phyloP scores from a whole-genome alignment of 2,888 invertebrate species.

The Trachelus troglodyta region DNA sequence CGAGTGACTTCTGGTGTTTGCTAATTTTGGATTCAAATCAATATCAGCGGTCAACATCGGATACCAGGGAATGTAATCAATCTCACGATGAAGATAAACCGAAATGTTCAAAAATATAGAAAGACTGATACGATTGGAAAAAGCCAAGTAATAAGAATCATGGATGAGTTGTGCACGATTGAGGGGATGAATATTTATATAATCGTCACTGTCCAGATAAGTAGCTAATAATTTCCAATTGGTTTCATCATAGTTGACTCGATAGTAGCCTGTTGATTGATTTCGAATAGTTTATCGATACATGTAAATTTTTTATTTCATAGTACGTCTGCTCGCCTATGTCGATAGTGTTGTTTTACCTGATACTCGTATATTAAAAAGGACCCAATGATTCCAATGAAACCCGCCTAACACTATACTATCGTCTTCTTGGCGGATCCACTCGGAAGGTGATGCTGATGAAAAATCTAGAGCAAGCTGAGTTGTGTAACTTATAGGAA shows the following conservation, averaged over 20 bases:
- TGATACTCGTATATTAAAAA: slow-evolving; percentile 44
- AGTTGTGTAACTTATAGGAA: too few species aligned
- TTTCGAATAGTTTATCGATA: background rate
- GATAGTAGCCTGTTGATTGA: slow-evolving; percentile 52
- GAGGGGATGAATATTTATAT: slow-evolving; percentile 33
- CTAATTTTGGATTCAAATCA: slow-evolving; percentile 52
- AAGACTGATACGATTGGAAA: slow-evolving; percentile 66
- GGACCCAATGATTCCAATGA: too few species aligned
- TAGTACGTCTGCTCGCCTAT: background rate
- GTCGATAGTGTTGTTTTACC: slow-evolving; percentile 64
- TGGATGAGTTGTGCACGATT: slow-evolving; percentile 70
- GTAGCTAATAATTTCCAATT: slow-evolving; percentile 58
- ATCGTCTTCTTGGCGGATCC: too few species aligned
- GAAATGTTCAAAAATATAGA: slow-evolving; percentile 66
- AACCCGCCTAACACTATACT: too few species aligned
- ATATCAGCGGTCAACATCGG: slow-evolving; percentile 69
- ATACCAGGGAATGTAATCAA: slow-evolving; percentile 77
- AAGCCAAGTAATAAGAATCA: slow-evolving; percentile 65
- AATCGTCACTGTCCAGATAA: slow-evolving; percentile 32
- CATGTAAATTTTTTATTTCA: background rate
- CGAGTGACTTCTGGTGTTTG: slow-evolving; percentile 72
- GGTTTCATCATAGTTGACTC: slow-evolving; percentile 61
- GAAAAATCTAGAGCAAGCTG: too few species aligned
- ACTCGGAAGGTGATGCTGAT: too few species aligned
- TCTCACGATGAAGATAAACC: slow-evolving; percentile 70